Evolutionary conservation across 2,797 vertebrate genomes (phyloP).

Genomic region (Manis crassicaudata): DNA sequence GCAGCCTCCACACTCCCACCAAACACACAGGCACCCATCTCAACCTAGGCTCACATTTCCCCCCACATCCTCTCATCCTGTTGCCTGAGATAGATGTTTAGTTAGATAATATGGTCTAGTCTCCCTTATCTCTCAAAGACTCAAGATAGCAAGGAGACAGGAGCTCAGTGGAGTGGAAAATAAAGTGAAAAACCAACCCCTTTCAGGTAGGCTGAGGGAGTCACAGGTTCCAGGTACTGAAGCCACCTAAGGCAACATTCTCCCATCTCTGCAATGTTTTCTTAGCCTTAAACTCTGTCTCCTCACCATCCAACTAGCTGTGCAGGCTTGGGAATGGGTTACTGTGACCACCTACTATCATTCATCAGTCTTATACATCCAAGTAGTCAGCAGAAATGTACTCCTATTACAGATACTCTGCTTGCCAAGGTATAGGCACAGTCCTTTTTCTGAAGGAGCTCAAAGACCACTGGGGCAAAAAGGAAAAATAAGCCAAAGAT

Average conservation of each 20-base stretch:
- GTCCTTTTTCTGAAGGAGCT: background rate
- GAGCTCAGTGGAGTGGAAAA: conserved; percentile 50
- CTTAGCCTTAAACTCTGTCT: conserved; percentile 50
- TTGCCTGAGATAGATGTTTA: conserved; percentile 73
- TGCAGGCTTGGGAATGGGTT: background rate
- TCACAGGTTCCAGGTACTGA: conserved; percentile 46
- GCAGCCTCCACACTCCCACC: background rate
- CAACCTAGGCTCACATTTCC: background rate
- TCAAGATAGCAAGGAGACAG: conserved; percentile 76
- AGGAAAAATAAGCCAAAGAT: background rate
- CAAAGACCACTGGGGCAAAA: background rate
- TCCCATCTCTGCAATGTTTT: background rate
- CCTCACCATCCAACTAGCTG: conserved; percentile 12
- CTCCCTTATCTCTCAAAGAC: conserved; percentile 58
- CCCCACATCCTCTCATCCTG: background rate
- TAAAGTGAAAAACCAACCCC: conserved; percentile 59
- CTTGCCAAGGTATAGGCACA: background rate
- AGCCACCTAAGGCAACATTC: conserved; percentile 63
- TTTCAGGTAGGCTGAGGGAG: background rate
- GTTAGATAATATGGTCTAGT: conserved; percentile 75
- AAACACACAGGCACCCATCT: background rate
- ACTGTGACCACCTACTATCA: background rate
- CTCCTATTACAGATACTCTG: background rate
- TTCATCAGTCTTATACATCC: background rate
- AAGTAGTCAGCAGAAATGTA: background rate